Percentiles rank a stretch among this genome's conserved stretches.
These are phyloP conservation scores for Mustelus asterias DNA, from an alignment of 2,113 vertebrate species.

Conservation along the genomic window DNA sequence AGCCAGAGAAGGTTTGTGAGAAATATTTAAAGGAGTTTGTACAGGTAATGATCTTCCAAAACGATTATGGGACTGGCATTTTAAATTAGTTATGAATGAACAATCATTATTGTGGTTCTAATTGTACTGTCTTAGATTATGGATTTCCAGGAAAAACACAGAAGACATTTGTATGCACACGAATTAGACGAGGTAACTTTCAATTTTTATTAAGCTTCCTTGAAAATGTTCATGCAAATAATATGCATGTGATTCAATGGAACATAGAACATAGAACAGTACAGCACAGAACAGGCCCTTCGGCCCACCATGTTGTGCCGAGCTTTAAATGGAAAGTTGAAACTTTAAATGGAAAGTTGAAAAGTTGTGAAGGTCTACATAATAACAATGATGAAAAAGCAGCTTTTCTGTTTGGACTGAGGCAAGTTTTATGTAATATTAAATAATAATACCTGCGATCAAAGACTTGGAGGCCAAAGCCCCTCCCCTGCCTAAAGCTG, in stretches of 20 bases:
- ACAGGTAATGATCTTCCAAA: conserved; percentile 61
- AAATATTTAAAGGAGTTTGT: conserved; percentile 68
- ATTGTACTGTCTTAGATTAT: conserved; percentile 59
- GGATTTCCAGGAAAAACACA: conserved; percentile 78
- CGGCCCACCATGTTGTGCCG: too few relatives aligned
- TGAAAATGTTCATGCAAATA: background rate
- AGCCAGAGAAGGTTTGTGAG: conserved; percentile 60
- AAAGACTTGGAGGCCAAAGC: background rate
- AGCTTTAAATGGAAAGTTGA: too few relatives aligned
- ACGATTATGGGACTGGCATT: background rate
- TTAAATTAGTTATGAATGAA: background rate
- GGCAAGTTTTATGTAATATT: background rate
- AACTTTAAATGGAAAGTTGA: background rate
- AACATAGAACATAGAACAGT: too few relatives aligned
- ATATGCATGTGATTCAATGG: background rate
- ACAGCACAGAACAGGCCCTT: too few relatives aligned
- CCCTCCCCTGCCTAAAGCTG: background rate
- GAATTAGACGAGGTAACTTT: conserved; percentile 66
- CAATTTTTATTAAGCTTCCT: background rate
- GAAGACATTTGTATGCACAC: conserved; percentile 63
- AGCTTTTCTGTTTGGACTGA: background rate
- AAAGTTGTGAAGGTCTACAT: background rate
- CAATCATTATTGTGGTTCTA: conserved; percentile 4
- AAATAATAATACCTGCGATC: background rate
- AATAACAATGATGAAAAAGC: background rate